Percentiles rank a stretch among this genome's conserved stretches.
phyloP scores from a whole-genome alignment of 2,888 invertebrate species.

The Amphimallon solstitiale region DNA sequence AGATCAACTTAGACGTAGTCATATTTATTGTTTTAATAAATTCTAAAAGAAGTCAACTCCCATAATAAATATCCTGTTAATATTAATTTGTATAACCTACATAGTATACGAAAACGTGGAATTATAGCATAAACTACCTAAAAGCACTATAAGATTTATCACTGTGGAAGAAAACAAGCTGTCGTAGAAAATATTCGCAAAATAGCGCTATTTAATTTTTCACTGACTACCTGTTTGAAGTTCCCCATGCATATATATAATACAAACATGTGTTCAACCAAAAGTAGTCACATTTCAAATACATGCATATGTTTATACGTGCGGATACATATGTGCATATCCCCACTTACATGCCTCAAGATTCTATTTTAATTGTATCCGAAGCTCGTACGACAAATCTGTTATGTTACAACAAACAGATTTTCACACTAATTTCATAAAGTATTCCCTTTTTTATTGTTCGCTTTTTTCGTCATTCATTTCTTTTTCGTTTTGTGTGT shows the following conservation, averaged over 20 bases:
- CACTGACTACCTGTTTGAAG: slow-evolving; percentile 40
- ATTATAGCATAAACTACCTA: slow-evolving; percentile 39
- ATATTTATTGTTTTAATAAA: no score
- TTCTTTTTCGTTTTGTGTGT: neutral
- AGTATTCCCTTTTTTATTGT: slow-evolving; percentile 1
- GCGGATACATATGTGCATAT: no score
- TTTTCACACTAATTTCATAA: slow-evolving; percentile 28
- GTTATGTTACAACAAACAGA: neutral
- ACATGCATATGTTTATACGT: neutral
- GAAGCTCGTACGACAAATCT: neutral
- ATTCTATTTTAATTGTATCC: slow-evolving; percentile 21
- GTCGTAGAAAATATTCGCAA: slow-evolving; percentile 42
- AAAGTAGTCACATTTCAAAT: slow-evolving; percentile 7
- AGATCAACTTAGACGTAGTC: no score
- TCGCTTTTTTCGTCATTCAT: neutral
- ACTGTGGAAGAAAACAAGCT: slow-evolving; percentile 38
- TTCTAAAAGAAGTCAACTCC: no score
- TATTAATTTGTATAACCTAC: no score
- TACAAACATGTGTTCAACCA: slow-evolving; percentile 10
- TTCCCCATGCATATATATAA: slow-evolving; percentile 40
- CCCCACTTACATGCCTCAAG: no score
- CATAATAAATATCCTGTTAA: no score
- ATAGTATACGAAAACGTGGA: no score
- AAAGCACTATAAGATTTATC: slow-evolving; percentile 44
- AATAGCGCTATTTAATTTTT: slow-evolving; percentile 38